phyloP scores from a whole-genome alignment of 2,888 invertebrate genomes.

The Ochropacha duplaris region DNA sequence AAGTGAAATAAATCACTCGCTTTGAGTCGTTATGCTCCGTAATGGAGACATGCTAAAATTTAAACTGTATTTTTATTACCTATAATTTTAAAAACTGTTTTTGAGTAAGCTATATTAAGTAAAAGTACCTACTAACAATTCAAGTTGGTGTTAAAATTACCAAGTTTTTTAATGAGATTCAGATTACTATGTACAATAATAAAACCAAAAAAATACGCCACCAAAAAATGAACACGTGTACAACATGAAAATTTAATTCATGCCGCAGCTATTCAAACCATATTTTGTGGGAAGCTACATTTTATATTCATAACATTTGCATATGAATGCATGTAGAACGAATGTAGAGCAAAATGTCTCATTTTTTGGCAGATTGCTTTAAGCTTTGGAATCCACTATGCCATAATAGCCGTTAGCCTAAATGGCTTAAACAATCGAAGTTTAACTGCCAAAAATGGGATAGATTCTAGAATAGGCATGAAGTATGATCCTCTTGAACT shows the following conservation, averaged over 20 bases:
- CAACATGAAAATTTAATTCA: not conserved
- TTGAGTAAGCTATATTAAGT: not conserved
- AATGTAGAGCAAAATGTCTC: not conserved
- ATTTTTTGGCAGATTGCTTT: not conserved
- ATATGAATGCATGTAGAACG: not conserved
- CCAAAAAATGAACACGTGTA: not conserved
- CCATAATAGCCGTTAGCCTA: not conserved
- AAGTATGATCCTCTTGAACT: not conserved
- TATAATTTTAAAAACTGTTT: not conserved
- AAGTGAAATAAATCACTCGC: slow-evolving; percentile 11
- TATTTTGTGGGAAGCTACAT: not conserved
- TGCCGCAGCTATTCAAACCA: not conserved
- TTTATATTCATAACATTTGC: slow-evolving; percentile 1
- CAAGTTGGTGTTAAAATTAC: not conserved
- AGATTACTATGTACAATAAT: not conserved
- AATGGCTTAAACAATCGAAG: not conserved
- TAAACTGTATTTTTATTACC: not conserved
- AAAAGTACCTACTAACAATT: too few relatives aligned
- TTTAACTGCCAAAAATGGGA: not conserved
- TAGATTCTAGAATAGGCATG: not conserved
- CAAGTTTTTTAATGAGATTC: not conserved
- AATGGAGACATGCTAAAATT: not conserved
- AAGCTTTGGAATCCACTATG: not conserved
- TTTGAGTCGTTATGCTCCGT: not conserved
- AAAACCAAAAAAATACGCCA: not conserved